Conservation (phyloP, 2,888 invertebrate genomes). For the Brenthis ino region DNA sequence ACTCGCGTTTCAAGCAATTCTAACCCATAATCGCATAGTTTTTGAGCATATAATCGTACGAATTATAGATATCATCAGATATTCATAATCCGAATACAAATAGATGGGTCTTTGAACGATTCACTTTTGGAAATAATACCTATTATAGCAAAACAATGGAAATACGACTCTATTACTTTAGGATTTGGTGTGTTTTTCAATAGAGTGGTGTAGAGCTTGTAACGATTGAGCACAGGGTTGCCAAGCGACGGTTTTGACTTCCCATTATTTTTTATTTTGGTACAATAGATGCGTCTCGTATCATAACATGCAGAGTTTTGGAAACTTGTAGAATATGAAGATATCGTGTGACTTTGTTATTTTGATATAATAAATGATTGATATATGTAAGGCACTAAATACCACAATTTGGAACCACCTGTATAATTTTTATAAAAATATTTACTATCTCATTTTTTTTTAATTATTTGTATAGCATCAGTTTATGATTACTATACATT, state of each 20-base stretch:
- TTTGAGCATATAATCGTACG: conserved; percentile 24
- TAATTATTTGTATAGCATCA: no score
- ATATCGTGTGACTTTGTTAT: neutral
- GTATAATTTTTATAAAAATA: no score
- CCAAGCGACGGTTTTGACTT: conserved; percentile 55
- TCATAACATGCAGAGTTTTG: conserved; percentile 2
- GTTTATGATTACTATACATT: no score
- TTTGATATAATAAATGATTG: neutral
- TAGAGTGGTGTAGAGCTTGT: conserved; percentile 25
- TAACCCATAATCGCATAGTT: neutral
- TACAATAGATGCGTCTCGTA: conserved; percentile 7
- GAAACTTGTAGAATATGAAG: neutral
- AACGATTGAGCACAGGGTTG: conserved; percentile 54
- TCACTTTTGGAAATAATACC: conserved; percentile 48
- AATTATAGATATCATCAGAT: conserved; percentile 26
- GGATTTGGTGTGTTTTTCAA: conserved; percentile 36
- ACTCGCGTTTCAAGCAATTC: neutral
- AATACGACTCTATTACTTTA: conserved; percentile 25
- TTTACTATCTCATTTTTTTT: no score
- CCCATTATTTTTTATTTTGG: conserved; percentile 20
- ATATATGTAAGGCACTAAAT: no score
- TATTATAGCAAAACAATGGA: conserved; percentile 30
- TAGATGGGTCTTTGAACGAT: conserved; percentile 48
- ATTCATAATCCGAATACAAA: conserved; percentile 49
- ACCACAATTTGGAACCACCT: no score